Percentiles rank a stretch among this genome's conserved stretches.
These are phyloP conservation scores for Sebastes steindachneri DNA, from an alignment of 2,797 vertebrate genomes.

Conservation along the genomic window DNA sequence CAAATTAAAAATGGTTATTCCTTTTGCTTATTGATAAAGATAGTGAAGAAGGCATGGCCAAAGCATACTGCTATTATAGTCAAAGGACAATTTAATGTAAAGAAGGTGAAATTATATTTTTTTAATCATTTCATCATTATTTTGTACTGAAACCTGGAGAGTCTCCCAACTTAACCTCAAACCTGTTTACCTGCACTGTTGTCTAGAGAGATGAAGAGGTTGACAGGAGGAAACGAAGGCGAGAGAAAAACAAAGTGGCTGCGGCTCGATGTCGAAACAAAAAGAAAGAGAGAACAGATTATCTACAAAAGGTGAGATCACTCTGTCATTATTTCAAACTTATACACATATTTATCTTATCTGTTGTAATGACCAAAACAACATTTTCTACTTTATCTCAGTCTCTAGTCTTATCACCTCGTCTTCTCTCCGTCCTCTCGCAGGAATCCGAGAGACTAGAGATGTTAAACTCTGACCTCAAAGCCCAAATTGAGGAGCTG, in stretches of 20 bases:
- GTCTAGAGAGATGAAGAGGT: constrained; percentile 92
- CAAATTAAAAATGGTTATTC: neutral
- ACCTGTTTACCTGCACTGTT: constrained; percentile 1
- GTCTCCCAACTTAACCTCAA: neutral
- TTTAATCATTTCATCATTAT: neutral
- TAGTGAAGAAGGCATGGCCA: neutral
- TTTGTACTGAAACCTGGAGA: neutral
- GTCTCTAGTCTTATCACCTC: neutral
- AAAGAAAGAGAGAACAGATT: constrained; percentile 97
- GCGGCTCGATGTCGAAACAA: constrained; percentile 98
- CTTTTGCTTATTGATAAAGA: neutral
- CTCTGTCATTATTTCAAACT: neutral
- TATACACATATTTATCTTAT: neutral
- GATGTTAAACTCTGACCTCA: constrained; percentile 95
- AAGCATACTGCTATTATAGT: neutral
- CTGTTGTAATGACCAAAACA: neutral
- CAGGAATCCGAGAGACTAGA: constrained; percentile 96
- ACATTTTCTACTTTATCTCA: neutral
- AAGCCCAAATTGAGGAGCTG: constrained; percentile 96
- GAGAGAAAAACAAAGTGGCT: constrained; percentile 98
- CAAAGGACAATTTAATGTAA: neutral
- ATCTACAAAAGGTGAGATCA: constrained; percentile 91
- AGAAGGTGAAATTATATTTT: neutral
- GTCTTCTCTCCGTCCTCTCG: neutral
- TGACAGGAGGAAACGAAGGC: constrained; percentile 93